Conservation (phyloP, 1,140 invertebrate genomes). For the Sinonovacula constricta region DNA sequence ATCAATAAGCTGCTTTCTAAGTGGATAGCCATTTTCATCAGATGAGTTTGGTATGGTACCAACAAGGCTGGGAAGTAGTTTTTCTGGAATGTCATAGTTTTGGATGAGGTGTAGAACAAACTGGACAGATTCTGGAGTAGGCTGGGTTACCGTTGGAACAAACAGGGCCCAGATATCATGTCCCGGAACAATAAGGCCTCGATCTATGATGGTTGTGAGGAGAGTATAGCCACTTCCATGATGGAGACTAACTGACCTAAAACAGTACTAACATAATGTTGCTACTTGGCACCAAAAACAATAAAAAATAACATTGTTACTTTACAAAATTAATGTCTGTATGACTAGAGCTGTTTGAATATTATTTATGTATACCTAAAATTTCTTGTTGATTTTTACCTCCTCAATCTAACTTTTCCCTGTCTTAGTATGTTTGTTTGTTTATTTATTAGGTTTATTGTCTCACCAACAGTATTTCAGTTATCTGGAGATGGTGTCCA, state of each 20-base stretch:
- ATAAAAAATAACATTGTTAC: background rate
- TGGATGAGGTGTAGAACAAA: slow-evolving; percentile 15
- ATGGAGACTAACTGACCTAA: slow-evolving; percentile 43
- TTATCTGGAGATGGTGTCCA: too few relatives aligned
- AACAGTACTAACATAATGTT: slow-evolving; percentile 5
- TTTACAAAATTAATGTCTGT: background rate
- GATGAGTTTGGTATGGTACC: background rate
- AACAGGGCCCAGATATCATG: slow-evolving; percentile 45
- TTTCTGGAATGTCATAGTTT: slow-evolving; percentile 29
- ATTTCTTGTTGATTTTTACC: background rate
- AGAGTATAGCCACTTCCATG: slow-evolving; percentile 33
- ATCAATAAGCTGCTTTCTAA: slow-evolving; percentile 47
- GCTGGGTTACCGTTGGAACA: slow-evolving; percentile 27
- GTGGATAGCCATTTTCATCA: slow-evolving; percentile 2
- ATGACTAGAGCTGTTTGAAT: background rate
- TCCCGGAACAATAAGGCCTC: slow-evolving; percentile 13
- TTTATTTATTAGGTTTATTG: too few relatives aligned
- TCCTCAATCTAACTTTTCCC: too few relatives aligned
- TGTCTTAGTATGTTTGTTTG: too few relatives aligned
- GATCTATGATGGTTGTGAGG: slow-evolving; percentile 25
- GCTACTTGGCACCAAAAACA: background rate
- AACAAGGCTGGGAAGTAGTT: slow-evolving; percentile 19
- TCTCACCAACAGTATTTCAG: too few relatives aligned
- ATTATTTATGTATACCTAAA: too few relatives aligned
- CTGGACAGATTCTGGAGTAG: slow-evolving; percentile 25